Base-by-base conservation (phyloP, 2,797 vertebrate genomes). In the Catostomus latipinnis region DNA sequence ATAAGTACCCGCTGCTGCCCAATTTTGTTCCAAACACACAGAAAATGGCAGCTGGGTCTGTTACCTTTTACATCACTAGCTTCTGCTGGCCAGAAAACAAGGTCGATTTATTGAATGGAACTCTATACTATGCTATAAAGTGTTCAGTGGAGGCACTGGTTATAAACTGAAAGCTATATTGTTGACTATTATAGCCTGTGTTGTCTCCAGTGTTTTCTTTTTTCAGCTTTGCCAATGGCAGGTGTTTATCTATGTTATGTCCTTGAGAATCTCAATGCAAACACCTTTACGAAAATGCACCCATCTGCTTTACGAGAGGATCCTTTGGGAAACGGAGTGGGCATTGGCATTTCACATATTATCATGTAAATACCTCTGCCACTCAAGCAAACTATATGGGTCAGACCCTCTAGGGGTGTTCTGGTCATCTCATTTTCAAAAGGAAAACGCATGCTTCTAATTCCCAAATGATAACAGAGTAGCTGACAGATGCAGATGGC, bases 311-410 rank as follows among this genome's bases (percentile, higher is more conserved):
- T 83, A 71, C 66, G 82, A 16, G 72, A 18, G 50, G 66, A 54
- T 82, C 60, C 77, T 63, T 48, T 22, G 70, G 85, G 82, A 82
- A 84, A 81, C 73, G 83, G 80, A 81, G 34, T 34, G 79, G 67
- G 53, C 54, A 82, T 62, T 82, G 81, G 58, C 83, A 77, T 84
- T 81, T 85, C 65, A 81, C 83, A 52, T 75, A 91, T 91, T 90
- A 88, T 82, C 83, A 92, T 88, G 87, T 82, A 86, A 91, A 85
- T 84, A 81, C 71, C 43, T 76, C 80, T 56, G 80, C 82, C 84
- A 76, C 86, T 76, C 53, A 3, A 70, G 50, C 74, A 71, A 78
- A 71, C 81, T 10, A 66, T 79, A 61, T 16, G 72, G 76, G 70
- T 82, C 87, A 77, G 45, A 79, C 84, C 84, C 89, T 89, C 81